Percentiles rank a stretch among this genome's conserved stretches.
These are phyloP conservation scores for Cactoblastis cactorum DNA, from an alignment of 2,888 invertebrate genomes.

Conservation along the genomic window DNA sequence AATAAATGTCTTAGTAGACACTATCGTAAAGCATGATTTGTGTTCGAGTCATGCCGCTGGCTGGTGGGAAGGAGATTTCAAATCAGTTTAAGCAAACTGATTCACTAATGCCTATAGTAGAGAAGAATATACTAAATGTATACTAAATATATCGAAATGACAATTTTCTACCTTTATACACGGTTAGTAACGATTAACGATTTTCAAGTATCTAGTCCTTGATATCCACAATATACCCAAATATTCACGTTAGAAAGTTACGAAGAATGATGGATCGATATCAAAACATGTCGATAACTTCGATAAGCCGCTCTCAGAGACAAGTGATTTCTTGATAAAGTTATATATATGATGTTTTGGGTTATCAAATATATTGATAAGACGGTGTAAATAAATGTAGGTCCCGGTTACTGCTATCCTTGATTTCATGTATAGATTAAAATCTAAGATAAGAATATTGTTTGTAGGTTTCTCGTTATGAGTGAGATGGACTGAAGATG, in stretches of 20 bases:
- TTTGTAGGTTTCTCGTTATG: not conserved
- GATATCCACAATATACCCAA: constrained; percentile 15
- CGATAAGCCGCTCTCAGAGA: constrained; percentile 14
- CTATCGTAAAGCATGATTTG: too few species aligned
- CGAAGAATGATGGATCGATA: constrained; percentile 22
- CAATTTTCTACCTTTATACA: not conserved
- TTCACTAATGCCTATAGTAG: too few species aligned
- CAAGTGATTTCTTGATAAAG: constrained; percentile 24
- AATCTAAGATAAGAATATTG: not conserved
- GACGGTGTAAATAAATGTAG: not conserved
- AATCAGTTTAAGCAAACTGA: too few species aligned
- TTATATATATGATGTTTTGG: constrained; percentile 20
- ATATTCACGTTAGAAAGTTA: constrained; percentile 10
- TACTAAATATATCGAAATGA: too few species aligned
- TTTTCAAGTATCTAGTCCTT: not conserved
- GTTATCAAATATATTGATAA: constrained; percentile 16
- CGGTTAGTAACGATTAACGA: not conserved
- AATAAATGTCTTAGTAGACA: too few species aligned
- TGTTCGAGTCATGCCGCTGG: too few species aligned
- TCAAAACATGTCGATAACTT: constrained; percentile 14
- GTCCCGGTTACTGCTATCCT: not conserved
- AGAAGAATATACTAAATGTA: too few species aligned
- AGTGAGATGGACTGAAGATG: not conserved
- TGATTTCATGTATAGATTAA: not conserved
- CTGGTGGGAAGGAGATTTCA: too few species aligned